Base-by-base conservation (phyloP, 2,888 invertebrate genomes). In the Lasioglossum villosulum region DNA sequence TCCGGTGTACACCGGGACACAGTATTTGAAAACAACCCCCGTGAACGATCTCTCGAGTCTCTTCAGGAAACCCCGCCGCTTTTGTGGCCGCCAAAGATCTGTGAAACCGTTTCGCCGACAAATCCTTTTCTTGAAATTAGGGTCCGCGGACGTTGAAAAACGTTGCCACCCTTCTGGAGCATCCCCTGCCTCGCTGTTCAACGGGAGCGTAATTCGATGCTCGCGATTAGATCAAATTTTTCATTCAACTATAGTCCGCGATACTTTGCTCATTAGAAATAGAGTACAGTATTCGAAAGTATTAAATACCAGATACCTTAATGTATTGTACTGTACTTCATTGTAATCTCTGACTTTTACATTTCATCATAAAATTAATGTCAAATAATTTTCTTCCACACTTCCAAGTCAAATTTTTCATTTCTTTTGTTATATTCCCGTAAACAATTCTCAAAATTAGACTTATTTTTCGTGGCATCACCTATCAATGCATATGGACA, bases 81-180 rank as follows among this genome's bases (percentile, higher is more conserved):
- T 86, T 85, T 86, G 79, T 86, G 75, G 70, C 56, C 78, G 52
- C 45, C 70, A n/a, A 52, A 59, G 79, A 79, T 66, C 75, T 68
- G 30, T 34, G 30, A 78, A 79, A 82, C 78, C 82, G 86, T 89
- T 84, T 80, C 82, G 59, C 19, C 77, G 84, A 68, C 63, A 45
- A 81, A 89, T 84, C 89, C 88, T 86, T 90, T 88, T 80, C 82
- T 83, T 74, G 79, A 90, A 92, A 92, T 92, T 89, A 85, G 92
- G 89, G 91, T 88, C 83, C 83, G 75, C 75, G 80, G 76, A 82
- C 70, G 30, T 81, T 78, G 56, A 71, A 59, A 45, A 71, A 68
- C 80, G 52, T 12, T 63, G 42, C 68, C n/a, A 70, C 76, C 82
- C 68, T 73, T 56, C 12, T n/a, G n/a, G 12, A 59, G 72, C 56